These are phyloP conservation scores for Melikaiella ostensackeni DNA, from an alignment of 2,888 invertebrate species.

Conservation along the genomic window DNA sequence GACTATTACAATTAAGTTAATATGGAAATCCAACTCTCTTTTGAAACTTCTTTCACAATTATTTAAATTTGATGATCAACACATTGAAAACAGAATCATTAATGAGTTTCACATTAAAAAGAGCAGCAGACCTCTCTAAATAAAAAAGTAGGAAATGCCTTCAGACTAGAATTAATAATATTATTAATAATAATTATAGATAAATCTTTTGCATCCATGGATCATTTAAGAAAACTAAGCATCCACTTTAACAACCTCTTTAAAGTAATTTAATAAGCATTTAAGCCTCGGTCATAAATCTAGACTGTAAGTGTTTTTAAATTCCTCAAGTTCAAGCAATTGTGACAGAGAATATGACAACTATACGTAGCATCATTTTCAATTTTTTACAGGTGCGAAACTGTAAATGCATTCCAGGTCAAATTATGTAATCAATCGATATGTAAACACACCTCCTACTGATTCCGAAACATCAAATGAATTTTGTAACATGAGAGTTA, in stretches of 20 bases:
- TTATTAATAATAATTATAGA: background rate
- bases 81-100: background rate
- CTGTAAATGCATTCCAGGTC: constrained; percentile 38
- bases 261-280: background rate
- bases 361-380: constrained; percentile 11
- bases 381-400: constrained; percentile 20
- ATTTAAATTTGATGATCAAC: background rate
- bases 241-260: background rate
- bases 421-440: constrained; percentile 24
- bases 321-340: constrained; percentile 13
- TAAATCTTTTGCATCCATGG: background rate
- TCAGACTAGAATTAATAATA: background rate
- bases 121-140: background rate
- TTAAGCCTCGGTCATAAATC: background rate
- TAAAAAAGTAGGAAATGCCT: background rate
- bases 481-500: constrained; percentile 14
- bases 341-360: background rate
- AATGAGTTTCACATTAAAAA: background rate
- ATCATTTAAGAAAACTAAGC: background rate
- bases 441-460: constrained; percentile 33
- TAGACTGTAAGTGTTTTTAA: background rate
- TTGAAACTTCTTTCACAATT: background rate
- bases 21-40: background rate
- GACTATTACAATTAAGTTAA: background rate
- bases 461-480: constrained; percentile 24